Conservation (phyloP, 2,888 invertebrate genomes). For the Caenorhabditis zanzibari region DNA sequence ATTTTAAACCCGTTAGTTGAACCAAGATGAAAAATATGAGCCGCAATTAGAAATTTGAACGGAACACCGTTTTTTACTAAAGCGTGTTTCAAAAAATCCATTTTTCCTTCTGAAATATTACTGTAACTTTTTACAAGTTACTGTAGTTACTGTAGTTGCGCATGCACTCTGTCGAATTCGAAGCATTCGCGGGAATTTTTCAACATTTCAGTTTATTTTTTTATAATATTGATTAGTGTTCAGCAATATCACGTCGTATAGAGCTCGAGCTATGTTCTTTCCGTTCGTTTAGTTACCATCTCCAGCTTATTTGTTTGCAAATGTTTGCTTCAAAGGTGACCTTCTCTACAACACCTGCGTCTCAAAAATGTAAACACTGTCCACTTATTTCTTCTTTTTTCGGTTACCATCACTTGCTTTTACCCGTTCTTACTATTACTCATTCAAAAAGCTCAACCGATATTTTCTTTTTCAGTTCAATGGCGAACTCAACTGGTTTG, state of each 20-base stretch:
- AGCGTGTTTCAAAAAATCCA: too few species aligned
- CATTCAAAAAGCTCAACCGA: neutral
- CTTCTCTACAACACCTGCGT: conserved; percentile 49
- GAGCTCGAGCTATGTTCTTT: neutral
- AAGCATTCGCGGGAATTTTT: too few species aligned
- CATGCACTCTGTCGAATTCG: neutral
- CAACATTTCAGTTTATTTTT: too few species aligned
- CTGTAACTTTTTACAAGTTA: neutral
- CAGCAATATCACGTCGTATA: neutral
- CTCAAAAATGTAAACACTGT: conserved; percentile 44
- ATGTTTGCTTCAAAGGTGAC: conserved; percentile 54
- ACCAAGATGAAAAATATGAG: too few species aligned
- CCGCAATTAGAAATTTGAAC: too few species aligned
- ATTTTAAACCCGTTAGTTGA: too few species aligned
- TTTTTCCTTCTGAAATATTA: too few species aligned
- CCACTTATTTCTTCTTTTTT: conserved; percentile 2
- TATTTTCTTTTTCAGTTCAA: conserved; percentile 1
- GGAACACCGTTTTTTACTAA: too few species aligned
- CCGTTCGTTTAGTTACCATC: neutral
- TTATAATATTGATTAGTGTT: too few species aligned
- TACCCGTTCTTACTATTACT: conserved; percentile 1
- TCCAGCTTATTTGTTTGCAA: neutral
- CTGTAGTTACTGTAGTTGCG: neutral
- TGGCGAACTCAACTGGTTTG: conserved; percentile 19
- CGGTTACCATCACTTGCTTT: conserved; percentile 37